Percentiles rank a stretch among this genome's conserved stretches.
phyloP scores from a whole-genome alignment of 1,140 invertebrate species.

The Rhysida immarginata region DNA sequence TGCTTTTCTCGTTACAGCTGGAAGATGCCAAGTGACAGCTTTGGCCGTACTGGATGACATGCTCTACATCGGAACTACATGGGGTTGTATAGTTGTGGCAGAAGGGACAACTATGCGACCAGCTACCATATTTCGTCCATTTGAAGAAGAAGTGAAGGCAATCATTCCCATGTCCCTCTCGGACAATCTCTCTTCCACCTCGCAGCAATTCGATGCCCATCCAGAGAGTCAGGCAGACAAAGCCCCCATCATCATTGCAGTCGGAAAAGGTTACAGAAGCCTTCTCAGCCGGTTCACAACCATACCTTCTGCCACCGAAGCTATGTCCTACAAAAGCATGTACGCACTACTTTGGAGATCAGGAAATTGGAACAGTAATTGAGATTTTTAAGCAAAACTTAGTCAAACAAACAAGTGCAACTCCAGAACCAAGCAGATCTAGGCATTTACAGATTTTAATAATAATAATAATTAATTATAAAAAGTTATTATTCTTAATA shows the following conservation, averaged over 20 bases:
- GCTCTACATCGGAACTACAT: slow-evolving; percentile 79
- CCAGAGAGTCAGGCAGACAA: no score
- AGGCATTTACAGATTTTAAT: no score
- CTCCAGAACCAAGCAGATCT: no score
- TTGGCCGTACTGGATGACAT: slow-evolving; percentile 47
- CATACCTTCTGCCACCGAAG: slow-evolving; percentile 13
- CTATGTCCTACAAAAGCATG: slow-evolving; percentile 17
- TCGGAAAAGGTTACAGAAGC: slow-evolving; percentile 68
- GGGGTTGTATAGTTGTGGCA: slow-evolving; percentile 79
- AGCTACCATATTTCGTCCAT: slow-evolving; percentile 76
- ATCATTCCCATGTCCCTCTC: slow-evolving; percentile 23
- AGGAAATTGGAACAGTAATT: slow-evolving; percentile 20
- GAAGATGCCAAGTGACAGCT: slow-evolving; percentile 48
- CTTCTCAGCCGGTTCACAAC: slow-evolving; percentile 39
- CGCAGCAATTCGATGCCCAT: no score
- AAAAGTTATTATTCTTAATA: no score
- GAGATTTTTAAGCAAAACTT: no score
- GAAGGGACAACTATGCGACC: slow-evolving; percentile 61
- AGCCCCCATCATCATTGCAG: slow-evolving; percentile 41
- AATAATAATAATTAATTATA: no score
- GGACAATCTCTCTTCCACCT: no score
- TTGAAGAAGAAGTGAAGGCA: slow-evolving; percentile 58
- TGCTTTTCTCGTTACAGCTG: slow-evolving; percentile 18
- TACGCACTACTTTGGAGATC: slow-evolving; percentile 24
- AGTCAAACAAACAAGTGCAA: no score